These are phyloP conservation scores for Chrysemys picta DNA, from an alignment of 2,113 vertebrate species.

Conservation along the genomic window DNA sequence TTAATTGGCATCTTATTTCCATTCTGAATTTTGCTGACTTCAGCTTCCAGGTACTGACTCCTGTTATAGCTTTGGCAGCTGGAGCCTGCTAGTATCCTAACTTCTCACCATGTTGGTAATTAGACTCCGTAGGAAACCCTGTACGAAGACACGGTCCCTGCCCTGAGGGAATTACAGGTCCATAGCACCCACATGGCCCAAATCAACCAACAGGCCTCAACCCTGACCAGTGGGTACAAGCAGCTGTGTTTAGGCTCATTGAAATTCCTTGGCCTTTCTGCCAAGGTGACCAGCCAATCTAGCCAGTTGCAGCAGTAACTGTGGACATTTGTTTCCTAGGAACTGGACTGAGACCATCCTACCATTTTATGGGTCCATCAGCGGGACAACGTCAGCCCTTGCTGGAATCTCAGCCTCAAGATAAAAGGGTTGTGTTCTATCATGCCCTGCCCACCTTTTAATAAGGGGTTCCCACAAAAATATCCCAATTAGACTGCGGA, in stretches of 20 bases:
- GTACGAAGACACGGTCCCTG: background rate
- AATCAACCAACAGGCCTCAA: background rate
- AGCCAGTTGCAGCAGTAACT: rapidly evolving
- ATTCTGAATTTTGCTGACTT: background rate
- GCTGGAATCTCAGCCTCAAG: background rate
- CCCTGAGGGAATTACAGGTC: background rate
- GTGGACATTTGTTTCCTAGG: background rate
- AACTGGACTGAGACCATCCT: background rate
- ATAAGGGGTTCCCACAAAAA: background rate
- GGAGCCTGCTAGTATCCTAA: background rate
- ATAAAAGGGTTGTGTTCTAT: background rate
- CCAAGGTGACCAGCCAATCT: background rate
- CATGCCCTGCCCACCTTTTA: background rate
- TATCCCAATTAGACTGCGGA: background rate
- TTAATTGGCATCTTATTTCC: background rate
- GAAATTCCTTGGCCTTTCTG: background rate
- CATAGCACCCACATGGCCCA: background rate
- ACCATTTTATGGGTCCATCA: background rate
- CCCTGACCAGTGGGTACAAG: slow-evolving; percentile 36
- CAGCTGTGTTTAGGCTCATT: background rate
- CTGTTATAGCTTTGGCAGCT: background rate
- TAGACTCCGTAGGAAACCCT: background rate
- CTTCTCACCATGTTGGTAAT: background rate
- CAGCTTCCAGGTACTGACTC: background rate
- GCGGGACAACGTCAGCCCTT: background rate